phyloP scores from a whole-genome alignment of 1,140 invertebrate genomes.

The Apolygus lucorum region DNA sequence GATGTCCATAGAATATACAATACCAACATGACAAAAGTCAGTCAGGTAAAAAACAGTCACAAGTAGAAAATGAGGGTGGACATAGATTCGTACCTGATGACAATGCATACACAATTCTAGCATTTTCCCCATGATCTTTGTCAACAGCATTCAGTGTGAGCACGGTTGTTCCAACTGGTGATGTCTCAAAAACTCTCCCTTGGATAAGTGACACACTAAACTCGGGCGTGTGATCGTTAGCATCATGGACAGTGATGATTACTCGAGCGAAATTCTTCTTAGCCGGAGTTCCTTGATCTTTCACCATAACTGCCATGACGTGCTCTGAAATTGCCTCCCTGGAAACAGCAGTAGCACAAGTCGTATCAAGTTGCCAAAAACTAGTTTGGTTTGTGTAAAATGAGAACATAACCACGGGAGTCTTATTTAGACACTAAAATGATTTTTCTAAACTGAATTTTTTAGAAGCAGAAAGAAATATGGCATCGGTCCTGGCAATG shows the following conservation, averaged over 20 bases:
- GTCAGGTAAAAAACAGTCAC: not conserved
- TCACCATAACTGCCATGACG: conserved; percentile 79
- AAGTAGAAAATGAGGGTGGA: not conserved
- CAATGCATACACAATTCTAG: conserved; percentile 68
- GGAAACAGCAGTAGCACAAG: conserved; percentile 24
- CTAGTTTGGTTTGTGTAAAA: not conserved
- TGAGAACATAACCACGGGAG: conserved; percentile 7
- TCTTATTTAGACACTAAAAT: no score
- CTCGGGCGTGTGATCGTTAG: conserved; percentile 81
- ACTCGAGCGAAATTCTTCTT: conserved; percentile 78
- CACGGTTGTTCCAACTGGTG: conserved; percentile 59
- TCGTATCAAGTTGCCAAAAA: not conserved
- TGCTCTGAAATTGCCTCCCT: conserved; percentile 72
- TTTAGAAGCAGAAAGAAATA: no score
- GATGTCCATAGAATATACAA: no score
- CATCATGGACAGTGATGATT: conserved; percentile 69
- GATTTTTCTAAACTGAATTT: no score
- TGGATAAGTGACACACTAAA: conserved; percentile 66
- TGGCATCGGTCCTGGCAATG: no score
- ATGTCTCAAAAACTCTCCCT: conserved; percentile 66
- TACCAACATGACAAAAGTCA: no score
- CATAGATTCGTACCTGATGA: conserved; percentile 53
- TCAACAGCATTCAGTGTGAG: conserved; percentile 67
- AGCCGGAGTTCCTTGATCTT: conserved; percentile 77
- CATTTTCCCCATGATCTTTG: conserved; percentile 72